Percentiles rank a stretch among this genome's conserved stretches.
Evolutionary conservation across 2,888 invertebrate species (phyloP).

Genomic region (Mycalesis mineus): DNA sequence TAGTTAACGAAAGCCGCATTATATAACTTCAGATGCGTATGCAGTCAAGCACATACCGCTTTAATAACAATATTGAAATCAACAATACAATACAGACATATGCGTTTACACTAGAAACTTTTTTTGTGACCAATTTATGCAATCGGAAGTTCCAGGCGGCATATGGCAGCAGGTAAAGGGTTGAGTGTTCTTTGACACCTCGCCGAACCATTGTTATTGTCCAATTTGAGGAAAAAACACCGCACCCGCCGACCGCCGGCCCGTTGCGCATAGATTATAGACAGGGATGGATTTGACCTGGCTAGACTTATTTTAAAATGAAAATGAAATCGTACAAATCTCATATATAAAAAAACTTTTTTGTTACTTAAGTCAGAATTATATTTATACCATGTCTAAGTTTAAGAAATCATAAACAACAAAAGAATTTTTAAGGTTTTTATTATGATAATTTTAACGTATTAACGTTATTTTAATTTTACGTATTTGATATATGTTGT

Average conservation of each 20-base stretch:
- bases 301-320: neutral
- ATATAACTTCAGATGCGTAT: neutral
- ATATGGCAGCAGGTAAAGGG: slow-evolving; percentile 62
- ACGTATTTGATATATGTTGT: no score
- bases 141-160: slow-evolving; percentile 55
- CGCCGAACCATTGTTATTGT: slow-evolving; percentile 49
- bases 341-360: no score
- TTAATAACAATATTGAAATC: neutral
- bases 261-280: slow-evolving; percentile 45
- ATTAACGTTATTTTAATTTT: no score
- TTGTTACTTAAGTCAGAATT: no score
- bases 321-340: neutral
- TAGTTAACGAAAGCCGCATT: neutral
- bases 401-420: no score
- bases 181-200: slow-evolving; percentile 63
- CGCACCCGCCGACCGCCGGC: slow-evolving; percentile 48
- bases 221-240: slow-evolving; percentile 58
- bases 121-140: slow-evolving; percentile 18
- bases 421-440: no score
- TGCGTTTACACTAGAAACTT: neutral
- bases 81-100: slow-evolving; percentile 4
- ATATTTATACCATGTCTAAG: no score
- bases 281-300: slow-evolving; percentile 41
- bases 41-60: neutral
- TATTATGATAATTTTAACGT: no score